A percentile compares a stretch with the other conserved stretches of the same genome.
Conservation (phyloP, 2,113 vertebrate genomes). For the Megaceryle torquata region DNA sequence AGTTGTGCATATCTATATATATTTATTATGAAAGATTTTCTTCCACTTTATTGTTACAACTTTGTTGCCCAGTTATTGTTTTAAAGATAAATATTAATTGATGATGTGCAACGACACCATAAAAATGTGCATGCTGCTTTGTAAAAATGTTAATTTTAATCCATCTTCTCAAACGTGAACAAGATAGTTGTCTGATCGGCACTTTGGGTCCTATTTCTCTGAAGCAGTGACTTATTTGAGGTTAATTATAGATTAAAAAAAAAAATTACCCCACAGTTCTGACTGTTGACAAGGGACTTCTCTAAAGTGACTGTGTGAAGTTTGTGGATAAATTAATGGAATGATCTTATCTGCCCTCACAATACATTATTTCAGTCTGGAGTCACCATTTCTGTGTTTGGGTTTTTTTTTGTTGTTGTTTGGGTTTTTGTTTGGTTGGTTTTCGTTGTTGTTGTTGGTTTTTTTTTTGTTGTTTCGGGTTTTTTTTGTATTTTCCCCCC, state of each 20-base stretch:
- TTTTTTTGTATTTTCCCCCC: not conserved
- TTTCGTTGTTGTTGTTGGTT: not conserved
- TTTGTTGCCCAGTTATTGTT: not conserved
- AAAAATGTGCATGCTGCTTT: not conserved
- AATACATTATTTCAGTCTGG: not conserved
- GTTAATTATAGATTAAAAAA: conserved; percentile 26
- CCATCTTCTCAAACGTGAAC: not conserved
- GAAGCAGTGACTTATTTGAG: not conserved
- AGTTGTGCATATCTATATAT: not conserved
- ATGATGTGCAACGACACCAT: not conserved
- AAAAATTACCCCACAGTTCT: not conserved
- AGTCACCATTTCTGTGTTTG: not conserved
- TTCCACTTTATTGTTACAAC: not conserved
- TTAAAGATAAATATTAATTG: conserved; percentile 26
- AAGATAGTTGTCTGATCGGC: not conserved
- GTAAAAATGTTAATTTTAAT: not conserved
- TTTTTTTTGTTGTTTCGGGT: not conserved
- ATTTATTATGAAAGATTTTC: not conserved
- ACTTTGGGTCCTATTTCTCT: not conserved
- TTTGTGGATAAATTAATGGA: not conserved
- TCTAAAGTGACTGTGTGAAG: not conserved
- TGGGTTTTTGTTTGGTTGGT: not conserved
- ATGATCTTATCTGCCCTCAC: not conserved
- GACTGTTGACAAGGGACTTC: not conserved
- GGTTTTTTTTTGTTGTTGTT: not conserved